A percentile compares a stretch with the other conserved stretches of the same genome.
Evolutionary conservation across 2,888 invertebrate species (phyloP).

Genomic region (Amorpha juglandis): DNA sequence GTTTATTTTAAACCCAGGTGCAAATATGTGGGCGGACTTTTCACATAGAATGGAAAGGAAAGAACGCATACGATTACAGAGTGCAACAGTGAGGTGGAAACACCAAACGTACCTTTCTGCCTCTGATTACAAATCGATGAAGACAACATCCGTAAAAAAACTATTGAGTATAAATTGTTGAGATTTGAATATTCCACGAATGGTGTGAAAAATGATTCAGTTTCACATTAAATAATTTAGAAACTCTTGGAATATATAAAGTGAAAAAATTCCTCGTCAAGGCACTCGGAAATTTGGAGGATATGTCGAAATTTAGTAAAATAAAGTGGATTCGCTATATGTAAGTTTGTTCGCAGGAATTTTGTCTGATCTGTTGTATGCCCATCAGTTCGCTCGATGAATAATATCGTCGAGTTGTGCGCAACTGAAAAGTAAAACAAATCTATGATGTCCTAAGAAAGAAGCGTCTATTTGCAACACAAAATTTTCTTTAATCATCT

Average conservation of each 20-base stretch:
- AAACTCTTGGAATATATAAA: slow-evolving; percentile 51
- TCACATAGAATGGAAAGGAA: slow-evolving; percentile 29
- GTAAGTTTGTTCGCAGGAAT: slow-evolving; percentile 93
- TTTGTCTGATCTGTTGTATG: slow-evolving; percentile 89
- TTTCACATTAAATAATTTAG: slow-evolving; percentile 38
- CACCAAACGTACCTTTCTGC: slow-evolving; percentile 51
- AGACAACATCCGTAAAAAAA: slow-evolving; percentile 24
- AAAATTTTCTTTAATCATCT: slow-evolving; percentile 21
- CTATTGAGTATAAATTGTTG: neutral
- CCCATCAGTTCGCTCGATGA: slow-evolving; percentile 91
- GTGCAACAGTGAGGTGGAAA: slow-evolving; percentile 49
- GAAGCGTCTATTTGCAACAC: slow-evolving; percentile 42
- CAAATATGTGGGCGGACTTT: neutral
- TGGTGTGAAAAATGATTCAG: slow-evolving; percentile 3
- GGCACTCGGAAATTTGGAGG: slow-evolving; percentile 70
- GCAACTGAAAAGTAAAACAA: slow-evolving; percentile 87
- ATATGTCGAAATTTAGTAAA: slow-evolving; percentile 44
- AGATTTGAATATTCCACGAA: slow-evolving; percentile 1
- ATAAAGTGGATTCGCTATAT: slow-evolving; percentile 85
- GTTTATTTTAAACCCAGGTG: slow-evolving; percentile 2
- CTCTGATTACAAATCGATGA: slow-evolving; percentile 30
- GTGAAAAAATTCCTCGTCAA: slow-evolving; percentile 54
- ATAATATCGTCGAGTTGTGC: slow-evolving; percentile 89
- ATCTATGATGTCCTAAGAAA: slow-evolving; percentile 57
- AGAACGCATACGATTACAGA: slow-evolving; percentile 44